A percentile compares a stretch with the other conserved stretches of the same genome.
These are phyloP conservation scores for Enteromius fasciolatus DNA, from an alignment of 2,797 vertebrate genomes.

Conservation along the genomic window DNA sequence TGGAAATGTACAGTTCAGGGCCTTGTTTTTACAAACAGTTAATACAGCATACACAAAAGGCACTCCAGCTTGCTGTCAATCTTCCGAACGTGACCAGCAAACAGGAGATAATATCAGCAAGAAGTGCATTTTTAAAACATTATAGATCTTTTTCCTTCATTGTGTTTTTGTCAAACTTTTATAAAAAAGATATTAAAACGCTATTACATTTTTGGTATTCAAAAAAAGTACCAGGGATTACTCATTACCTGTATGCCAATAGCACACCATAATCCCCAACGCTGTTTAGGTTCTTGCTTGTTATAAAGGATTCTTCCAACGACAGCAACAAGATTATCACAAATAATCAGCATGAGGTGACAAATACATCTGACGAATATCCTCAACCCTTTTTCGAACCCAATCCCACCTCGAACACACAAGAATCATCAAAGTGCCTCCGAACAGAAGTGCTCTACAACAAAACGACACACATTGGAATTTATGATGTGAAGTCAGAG, in stretches of 20 bases:
- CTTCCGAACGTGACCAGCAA: conserved; percentile 66
- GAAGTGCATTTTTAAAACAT: conserved; percentile 80
- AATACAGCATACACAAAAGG: conserved; percentile 80
- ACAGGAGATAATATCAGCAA: conserved; percentile 75
- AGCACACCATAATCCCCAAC: conserved; percentile 68
- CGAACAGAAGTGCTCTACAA: conserved; percentile 66
- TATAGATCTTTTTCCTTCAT: conserved; percentile 60
- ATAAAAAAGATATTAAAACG: conserved; percentile 81
- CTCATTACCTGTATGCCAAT: conserved; percentile 79
- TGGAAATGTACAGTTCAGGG: conserved; percentile 78
- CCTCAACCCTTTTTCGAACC: conserved; percentile 68
- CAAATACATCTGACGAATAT: conserved; percentile 55
- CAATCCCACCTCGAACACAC: conserved; percentile 66
- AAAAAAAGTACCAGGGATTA: conserved; percentile 84
- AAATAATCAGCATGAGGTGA: conserved; percentile 55
- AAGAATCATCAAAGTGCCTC: conserved; percentile 70
- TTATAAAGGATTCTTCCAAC: conserved; percentile 63
- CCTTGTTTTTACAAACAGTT: conserved; percentile 68
- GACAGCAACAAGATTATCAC: conserved; percentile 64
- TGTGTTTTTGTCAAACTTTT: conserved; percentile 77
- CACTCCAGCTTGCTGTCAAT: conserved; percentile 69
- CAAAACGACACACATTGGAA: conserved; percentile 54
- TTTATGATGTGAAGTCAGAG: conserved; percentile 28
- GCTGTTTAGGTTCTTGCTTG: conserved; percentile 69
- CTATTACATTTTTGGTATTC: conserved; percentile 82